A percentile compares a stretch with the other conserved stretches of the same genome.
These are phyloP conservation scores for Candidula unifasciata DNA, from an alignment of 2,888 invertebrate genomes.

Conservation along the genomic window DNA sequence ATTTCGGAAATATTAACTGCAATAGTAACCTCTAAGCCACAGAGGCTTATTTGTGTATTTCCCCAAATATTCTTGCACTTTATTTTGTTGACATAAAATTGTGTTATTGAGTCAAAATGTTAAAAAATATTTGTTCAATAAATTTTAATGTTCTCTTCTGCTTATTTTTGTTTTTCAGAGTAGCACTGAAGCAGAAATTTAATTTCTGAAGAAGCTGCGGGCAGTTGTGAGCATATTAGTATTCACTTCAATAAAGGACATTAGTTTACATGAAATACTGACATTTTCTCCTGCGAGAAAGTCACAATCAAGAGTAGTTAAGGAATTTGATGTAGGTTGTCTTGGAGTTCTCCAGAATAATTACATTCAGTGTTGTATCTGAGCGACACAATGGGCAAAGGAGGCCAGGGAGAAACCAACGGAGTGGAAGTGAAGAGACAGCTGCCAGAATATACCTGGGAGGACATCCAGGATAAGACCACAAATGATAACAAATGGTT, in stretches of 20 bases:
- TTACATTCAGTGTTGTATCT: background rate
- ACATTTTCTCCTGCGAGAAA: too few species aligned
- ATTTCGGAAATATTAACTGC: too few species aligned
- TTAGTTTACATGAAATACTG: too few species aligned
- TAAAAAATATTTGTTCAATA: background rate
- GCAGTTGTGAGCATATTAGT: background rate
- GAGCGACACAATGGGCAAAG: conserved; percentile 38
- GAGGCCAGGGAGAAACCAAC: conserved; percentile 34
- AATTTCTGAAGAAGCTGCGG: background rate
- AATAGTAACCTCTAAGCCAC: too few species aligned
- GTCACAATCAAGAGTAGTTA: background rate
- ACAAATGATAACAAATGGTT: conserved; percentile 73
- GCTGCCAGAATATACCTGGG: conserved; percentile 65
- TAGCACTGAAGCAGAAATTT: background rate
- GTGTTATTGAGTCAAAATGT: too few species aligned
- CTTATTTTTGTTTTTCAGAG: background rate
- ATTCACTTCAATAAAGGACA: too few species aligned
- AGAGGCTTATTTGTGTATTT: too few species aligned
- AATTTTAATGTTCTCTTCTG: background rate
- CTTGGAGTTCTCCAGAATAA: background rate
- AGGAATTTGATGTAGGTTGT: background rate
- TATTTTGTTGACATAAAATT: too few species aligned
- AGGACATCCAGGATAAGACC: conserved; percentile 72
- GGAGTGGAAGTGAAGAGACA: conserved; percentile 32
- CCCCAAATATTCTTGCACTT: too few species aligned